Evolutionary conservation across 2,797 vertebrate species (phyloP).

Genomic region (Adelosebastes latens): DNA sequence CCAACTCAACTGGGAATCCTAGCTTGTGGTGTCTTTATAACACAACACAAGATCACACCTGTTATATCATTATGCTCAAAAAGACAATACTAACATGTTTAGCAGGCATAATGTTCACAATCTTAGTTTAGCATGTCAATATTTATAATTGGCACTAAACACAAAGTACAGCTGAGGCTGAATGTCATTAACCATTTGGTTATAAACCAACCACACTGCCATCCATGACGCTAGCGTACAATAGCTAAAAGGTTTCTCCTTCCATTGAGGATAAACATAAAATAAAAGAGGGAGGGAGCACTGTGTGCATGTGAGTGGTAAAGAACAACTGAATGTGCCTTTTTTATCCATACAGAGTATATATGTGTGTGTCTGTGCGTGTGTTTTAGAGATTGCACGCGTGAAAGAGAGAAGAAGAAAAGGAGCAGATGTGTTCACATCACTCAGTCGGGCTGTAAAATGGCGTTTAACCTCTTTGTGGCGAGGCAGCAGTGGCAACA

Average conservation of each 20-base stretch:
- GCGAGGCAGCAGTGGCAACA: constrained; percentile 42
- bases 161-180: no score
- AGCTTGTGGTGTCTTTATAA: no score
- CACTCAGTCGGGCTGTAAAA: constrained; percentile 64
- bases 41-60: no score
- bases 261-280: constrained; percentile 6
- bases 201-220: neutral
- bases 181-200: neutral
- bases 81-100: neutral
- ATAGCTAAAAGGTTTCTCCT: neutral
- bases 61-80: neutral
- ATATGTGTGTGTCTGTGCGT: constrained; percentile 5
- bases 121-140: neutral
- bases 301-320: neutral
- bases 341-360: neutral
- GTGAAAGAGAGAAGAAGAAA: constrained; percentile 28
- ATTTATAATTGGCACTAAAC: neutral
- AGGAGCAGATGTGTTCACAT: constrained; percentile 59
- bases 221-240: neutral
- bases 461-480: constrained; percentile 66
- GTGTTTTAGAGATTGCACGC: constrained; percentile 10
- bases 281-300: neutral
- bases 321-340: neutral
- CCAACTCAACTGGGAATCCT: no score
- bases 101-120: neutral